These are phyloP conservation scores for Paracanthobrama guichenoti DNA, from an alignment of 2,113 vertebrate species.

Conservation along the genomic window DNA sequence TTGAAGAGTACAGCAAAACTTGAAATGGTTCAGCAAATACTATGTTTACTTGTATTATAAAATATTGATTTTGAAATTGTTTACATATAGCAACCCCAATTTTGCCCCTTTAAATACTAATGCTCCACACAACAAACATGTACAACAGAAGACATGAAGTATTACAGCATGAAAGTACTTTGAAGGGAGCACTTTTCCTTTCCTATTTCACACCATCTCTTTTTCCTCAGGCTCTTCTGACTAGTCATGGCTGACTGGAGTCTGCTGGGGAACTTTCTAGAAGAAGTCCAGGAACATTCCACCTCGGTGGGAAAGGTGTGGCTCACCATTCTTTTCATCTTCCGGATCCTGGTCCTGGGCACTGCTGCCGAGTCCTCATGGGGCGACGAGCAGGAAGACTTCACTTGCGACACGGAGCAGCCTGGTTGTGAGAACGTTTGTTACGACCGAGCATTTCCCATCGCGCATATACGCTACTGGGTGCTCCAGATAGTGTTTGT, in stretches of 20 bases:
- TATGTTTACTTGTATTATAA: too few species aligned
- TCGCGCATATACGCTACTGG: conserved; percentile 96
- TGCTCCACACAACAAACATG: neutral
- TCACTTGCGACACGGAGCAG: conserved; percentile 88
- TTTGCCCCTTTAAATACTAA: neutral
- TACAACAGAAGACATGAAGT: neutral
- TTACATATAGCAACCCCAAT: neutral
- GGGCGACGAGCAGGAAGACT: conserved; percentile 95
- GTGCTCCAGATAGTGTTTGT: conserved; percentile 99
- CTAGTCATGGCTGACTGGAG: conserved; percentile 93
- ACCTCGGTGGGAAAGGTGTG: conserved; percentile 96
- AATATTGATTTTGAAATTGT: neutral
- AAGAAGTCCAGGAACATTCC: conserved; percentile 96
- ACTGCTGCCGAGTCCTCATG: conserved; percentile 94
- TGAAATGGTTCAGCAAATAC: too few species aligned
- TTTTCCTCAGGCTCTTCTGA: conserved; percentile 41
- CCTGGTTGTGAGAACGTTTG: conserved; percentile 95
- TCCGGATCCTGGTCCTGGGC: conserved; percentile 95
- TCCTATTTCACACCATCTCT: neutral
- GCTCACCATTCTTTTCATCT: conserved; percentile 95
- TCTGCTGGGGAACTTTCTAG: conserved; percentile 92
- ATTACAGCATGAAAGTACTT: neutral
- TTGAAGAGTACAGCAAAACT: too few species aligned
- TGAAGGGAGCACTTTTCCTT: too few species aligned
- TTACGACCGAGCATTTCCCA: conserved; percentile 94